Evolutionary conservation across 2,888 invertebrate genomes (phyloP), one percentile per base, ranked within the genome.

Genomic region (Trichogramma evanescens): DNA sequence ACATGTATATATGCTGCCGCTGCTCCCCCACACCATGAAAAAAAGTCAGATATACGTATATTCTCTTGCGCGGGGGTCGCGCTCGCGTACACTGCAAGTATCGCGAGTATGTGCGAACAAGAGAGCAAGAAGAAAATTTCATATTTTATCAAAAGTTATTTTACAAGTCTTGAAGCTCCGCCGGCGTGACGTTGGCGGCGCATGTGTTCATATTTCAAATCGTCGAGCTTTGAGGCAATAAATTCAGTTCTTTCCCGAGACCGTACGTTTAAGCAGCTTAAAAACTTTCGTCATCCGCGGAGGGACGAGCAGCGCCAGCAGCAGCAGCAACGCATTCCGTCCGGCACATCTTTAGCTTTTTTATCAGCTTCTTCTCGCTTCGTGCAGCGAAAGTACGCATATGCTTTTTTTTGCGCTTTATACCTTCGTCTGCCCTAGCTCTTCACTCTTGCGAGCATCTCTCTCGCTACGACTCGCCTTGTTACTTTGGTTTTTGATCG

Each of bases 231-330:
- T 54, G 48, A 46, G 26, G 62, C 63, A 61, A 66, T 68, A 68
- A 68, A 70, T 71, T 68, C 65, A 64, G 62, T 64, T 67, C 26
- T 26, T 26, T 26, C 26, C 26, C 58, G 63, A 62, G 59, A 26
- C 26, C 26, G 26, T 26, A 26, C 58, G 65, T 63, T 26, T 68
- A 70, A 72, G 72, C 68, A 63, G 72, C 72, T 72, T 70, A 71
- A 69, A 71, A 65, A 70, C 71, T 68, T 68, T 67, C 67, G 41
- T 50, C 50, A 40, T 26, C 26, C 26, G 26, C 26, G 26, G 26
- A 26, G 26, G 26, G 26, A 26, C 26, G 26, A 26, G 26, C 26
- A 26, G 26, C 26, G 26, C 26, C 26, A 26, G 26, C 26, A 26
- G 26, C 26, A 26, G 26, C 26, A 26, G 26, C 26, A 26, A 26